Conservation (phyloP, 2,113 vertebrate genomes). For the Lonchura striata region DNA sequence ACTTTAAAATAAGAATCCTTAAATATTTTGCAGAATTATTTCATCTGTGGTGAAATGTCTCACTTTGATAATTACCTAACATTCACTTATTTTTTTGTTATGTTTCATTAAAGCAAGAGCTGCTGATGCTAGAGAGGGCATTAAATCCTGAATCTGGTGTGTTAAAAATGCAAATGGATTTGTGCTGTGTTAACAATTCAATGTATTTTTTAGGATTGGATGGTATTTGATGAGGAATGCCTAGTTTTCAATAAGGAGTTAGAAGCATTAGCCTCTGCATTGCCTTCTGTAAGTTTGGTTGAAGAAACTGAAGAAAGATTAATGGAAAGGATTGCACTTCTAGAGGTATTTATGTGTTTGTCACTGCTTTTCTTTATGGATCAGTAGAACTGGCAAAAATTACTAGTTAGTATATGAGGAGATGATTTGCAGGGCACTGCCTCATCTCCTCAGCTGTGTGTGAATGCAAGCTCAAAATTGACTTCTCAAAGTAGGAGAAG, state of each 20-base stretch:
- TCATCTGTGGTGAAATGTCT: neutral
- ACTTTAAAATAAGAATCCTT: neutral
- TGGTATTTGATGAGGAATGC: conserved; percentile 80
- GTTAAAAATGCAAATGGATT: neutral
- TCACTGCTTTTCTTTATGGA: neutral
- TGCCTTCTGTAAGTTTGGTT: conserved; percentile 77
- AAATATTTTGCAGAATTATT: neutral
- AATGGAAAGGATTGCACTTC: conserved; percentile 71
- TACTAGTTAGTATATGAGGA: neutral
- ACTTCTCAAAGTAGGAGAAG: neutral
- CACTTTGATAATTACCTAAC: neutral
- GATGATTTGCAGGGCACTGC: neutral
- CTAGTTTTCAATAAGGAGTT: conserved; percentile 76
- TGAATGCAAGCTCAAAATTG: neutral
- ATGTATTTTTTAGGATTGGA: conserved; percentile 78
- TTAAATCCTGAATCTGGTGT: neutral
- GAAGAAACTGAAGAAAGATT: conserved; percentile 81
- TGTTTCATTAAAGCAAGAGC: neutral
- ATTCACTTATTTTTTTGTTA: neutral
- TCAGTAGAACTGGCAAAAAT: neutral
- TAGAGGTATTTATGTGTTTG: conserved; percentile 75
- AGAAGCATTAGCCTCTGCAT: conserved; percentile 58
- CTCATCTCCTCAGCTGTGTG: neutral
- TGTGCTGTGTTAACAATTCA: neutral
- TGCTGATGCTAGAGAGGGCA: neutral